Conservation (phyloP, 2,113 vertebrate species). For the Clupea harengus region DNA sequence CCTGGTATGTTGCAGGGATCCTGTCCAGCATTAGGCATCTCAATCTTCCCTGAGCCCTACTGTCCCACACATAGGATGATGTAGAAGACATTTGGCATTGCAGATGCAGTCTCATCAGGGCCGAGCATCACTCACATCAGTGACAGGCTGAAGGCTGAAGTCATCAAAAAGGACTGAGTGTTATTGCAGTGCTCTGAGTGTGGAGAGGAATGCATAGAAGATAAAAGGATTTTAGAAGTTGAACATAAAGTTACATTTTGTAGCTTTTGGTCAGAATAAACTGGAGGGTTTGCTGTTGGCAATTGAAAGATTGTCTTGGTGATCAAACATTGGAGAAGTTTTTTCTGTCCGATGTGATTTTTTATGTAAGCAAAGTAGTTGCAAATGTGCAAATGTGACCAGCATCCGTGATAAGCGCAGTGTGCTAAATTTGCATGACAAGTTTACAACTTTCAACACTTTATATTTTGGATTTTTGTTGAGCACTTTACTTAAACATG, state of each 20-base stretch:
- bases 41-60: not conserved
- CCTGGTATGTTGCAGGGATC: not conserved
- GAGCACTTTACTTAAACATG: not conserved
- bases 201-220: not conserved
- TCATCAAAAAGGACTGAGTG: not conserved
- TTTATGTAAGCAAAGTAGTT: not conserved
- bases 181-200: not conserved
- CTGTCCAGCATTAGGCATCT: not conserved
- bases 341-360: not conserved
- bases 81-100: not conserved
- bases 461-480: not conserved
- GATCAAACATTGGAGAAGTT: not conserved
- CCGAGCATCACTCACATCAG: not conserved
- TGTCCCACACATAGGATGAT: not conserved
- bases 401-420: not conserved
- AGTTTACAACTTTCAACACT: not conserved
- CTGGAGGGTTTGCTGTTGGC: not conserved
- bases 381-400: not conserved
- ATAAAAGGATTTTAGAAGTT: not conserved
- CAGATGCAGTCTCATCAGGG: not conserved
- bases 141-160: not conserved
- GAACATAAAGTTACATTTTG: not conserved
- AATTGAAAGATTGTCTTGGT: not conserved
- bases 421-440: not conserved
- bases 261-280: not conserved